phyloP scores from a whole-genome alignment of 2,888 invertebrate genomes.

The Heteromyza rotundicornis region DNA sequence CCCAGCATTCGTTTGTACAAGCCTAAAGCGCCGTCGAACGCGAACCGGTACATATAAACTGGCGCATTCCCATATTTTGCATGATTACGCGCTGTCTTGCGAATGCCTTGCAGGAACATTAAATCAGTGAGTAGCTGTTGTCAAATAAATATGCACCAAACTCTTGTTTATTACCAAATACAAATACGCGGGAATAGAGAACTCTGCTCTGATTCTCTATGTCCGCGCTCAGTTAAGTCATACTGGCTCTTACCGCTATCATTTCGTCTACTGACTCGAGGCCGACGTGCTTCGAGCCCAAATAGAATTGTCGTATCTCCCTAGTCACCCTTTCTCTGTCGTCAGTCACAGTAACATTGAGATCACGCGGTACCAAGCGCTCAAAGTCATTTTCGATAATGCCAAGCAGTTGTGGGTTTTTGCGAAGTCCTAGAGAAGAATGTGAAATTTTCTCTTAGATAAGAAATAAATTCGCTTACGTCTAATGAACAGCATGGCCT shows the following conservation, averaged over 20 bases:
- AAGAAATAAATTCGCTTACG: constrained; percentile 58
- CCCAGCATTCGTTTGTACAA: constrained; percentile 70
- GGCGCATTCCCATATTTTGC: constrained; percentile 63
- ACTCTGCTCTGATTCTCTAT: no score
- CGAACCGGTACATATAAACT: constrained; percentile 69
- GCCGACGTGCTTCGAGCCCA: constrained; percentile 66
- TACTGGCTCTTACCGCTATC: constrained; percentile 62
- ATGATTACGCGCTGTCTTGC: constrained; percentile 65
- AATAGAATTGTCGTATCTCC: constrained; percentile 67
- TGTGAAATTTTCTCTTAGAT: not conserved
- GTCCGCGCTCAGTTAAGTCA: no score
- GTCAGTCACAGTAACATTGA: constrained; percentile 57
- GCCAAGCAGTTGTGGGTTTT: constrained; percentile 66
- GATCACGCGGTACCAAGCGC: constrained; percentile 67
- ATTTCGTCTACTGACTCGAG: constrained; percentile 66
- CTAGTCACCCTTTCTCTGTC: constrained; percentile 62
- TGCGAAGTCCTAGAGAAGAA: constrained; percentile 64
- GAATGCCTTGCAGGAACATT: constrained; percentile 69
- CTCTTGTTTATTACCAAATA: no score
- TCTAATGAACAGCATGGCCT: constrained; percentile 70
- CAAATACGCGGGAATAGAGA: no score
- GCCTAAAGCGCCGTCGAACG: constrained; percentile 69
- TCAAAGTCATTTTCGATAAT: constrained; percentile 67
- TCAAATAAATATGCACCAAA: no score
- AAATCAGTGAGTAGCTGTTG: constrained; percentile 69